These are phyloP conservation scores for Onthophagus sagittarius DNA, from an alignment of 2,888 invertebrate genomes.

Conservation along the genomic window DNA sequence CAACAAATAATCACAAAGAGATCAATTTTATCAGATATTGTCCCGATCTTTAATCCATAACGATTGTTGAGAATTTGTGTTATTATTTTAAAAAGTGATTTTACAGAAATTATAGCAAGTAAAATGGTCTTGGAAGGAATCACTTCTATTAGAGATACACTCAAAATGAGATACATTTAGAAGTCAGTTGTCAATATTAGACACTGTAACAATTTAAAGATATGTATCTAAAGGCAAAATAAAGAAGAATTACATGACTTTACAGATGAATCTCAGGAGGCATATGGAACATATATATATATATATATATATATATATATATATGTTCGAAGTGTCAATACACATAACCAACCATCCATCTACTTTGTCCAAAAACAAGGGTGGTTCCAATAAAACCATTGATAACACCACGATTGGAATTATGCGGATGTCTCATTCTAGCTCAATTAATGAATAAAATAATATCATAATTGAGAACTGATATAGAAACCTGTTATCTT, in stretches of 20 bases:
- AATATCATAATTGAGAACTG: background rate
- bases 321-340: background rate
- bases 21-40: background rate
- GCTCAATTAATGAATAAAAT: constrained; percentile 7
- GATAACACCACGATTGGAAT: background rate
- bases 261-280: constrained; percentile 4
- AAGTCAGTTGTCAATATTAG: constrained; percentile 3
- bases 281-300: constrained; percentile 2
- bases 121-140: constrained; percentile 23
- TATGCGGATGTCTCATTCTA: constrained; percentile 1
- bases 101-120: constrained; percentile 17
- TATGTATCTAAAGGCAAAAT: background rate
- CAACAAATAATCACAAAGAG: no score
- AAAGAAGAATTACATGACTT: no score
- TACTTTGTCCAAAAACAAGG: constrained; percentile 7
- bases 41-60: constrained; percentile 14
- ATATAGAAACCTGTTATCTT: constrained; percentile 10
- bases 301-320: no score
- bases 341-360: background rate
- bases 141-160: constrained; percentile 12
- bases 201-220: constrained; percentile 16
- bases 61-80: constrained; percentile 15
- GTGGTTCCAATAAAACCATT: constrained; percentile 7
- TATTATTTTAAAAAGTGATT: no score
- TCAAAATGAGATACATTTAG: constrained; percentile 15